Base-by-base conservation (phyloP, 2,888 invertebrate species). In the Dendrolimus pini region DNA sequence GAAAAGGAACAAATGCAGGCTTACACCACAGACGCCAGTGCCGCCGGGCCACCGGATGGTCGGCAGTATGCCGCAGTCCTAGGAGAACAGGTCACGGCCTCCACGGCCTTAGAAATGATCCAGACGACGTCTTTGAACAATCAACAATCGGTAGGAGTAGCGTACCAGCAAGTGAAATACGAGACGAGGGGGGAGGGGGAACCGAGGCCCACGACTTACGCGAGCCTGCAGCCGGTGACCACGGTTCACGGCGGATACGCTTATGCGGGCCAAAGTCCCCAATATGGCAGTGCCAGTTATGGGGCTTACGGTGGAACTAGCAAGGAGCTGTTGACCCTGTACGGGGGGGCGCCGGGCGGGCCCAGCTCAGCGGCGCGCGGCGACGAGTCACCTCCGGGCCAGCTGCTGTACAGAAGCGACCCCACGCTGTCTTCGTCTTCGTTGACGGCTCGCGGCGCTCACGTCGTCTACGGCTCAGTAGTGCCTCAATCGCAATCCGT, bases 391-490 rank as follows among this genome's bases (percentile, higher is more conserved):
- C 92, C 93, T 7, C 92, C 93, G 0, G 86, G 87, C 2, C 90
- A 92, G 67, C 87, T 93, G 60, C 85, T 93, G 71, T 93, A 93
- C 77, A 93, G 93, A 65, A 91, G 91, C 61, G 94, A 94, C 77
- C 94, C 94, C n/a, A 94, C 94, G 55, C 82, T 94, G 56, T 92
- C 93, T 0, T 93, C 94, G 0, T 92, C 94, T 0, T 92, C 91
- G n/a, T 82, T 93, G 64, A 72, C 78, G 56, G 75, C 92, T 62
- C 91, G 92, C 57, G 89, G 87, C 53, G 86, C 92, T 53, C 89
- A 88, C 70, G 83, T 91, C n/a, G 83, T 90, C 3, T 91, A 86
- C 78, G 84, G 84, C 65, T 81, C 85, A 55, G 83, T 86, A 64
- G 84, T 82, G 69, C 83, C 83, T 62, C 88, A 83, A 73, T 80